phyloP scores from a whole-genome alignment of 2,797 vertebrate species.

The Micropoecilia bifurca region DNA sequence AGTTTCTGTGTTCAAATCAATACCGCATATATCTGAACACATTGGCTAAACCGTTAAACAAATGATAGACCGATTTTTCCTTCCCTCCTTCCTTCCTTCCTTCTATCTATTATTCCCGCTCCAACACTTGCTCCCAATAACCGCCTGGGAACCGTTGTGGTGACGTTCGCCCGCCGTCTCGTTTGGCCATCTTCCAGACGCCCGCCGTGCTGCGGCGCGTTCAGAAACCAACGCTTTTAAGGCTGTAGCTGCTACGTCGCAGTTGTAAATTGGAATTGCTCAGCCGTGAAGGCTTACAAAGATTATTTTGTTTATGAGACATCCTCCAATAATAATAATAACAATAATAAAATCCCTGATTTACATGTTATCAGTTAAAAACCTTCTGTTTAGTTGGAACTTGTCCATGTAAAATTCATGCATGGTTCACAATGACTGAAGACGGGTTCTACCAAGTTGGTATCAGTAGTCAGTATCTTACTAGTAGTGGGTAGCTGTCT shows the following conservation, averaged over 20 bases:
- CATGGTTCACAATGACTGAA: background rate
- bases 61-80: background rate
- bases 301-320: constrained; percentile 9
- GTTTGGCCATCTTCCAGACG: constrained; percentile 4
- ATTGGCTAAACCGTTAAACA: background rate
- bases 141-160: background rate
- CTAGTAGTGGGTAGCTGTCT: background rate
- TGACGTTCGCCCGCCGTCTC: background rate
- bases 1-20: constrained; percentile 10
- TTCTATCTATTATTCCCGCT: background rate
- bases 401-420: background rate
- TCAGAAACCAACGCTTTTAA: background rate
- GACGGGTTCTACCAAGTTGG: background rate
- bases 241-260: background rate
- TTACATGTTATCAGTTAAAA: constrained; percentile 13
- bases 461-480: constrained; percentile 2
- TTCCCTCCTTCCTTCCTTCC: too few species aligned
- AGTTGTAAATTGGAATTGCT: constrained; percentile 6
- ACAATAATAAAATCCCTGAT: background rate
- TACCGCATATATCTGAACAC: background rate
- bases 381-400: background rate
- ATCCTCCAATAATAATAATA: background rate
- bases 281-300: background rate
- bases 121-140: background rate
- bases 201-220: background rate